Conservation (phyloP, 2,113 vertebrate genomes). For the Nycticryphes semicollaris region DNA sequence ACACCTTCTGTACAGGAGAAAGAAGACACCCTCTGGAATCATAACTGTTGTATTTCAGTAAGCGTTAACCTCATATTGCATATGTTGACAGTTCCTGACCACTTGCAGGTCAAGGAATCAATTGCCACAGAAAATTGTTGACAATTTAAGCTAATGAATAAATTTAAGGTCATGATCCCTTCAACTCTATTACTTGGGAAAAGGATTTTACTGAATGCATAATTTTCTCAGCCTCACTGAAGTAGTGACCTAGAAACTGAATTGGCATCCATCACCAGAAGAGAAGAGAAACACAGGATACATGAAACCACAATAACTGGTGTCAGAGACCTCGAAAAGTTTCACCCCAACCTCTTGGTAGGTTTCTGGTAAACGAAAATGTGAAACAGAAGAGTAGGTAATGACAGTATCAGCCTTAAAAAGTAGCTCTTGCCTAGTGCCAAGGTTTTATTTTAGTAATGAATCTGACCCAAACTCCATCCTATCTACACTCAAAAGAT, state of each 20-base stretch:
- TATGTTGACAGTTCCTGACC: not conserved
- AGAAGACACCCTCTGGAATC: not conserved
- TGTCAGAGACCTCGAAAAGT: not conserved
- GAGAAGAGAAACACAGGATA: not conserved
- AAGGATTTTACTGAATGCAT: not conserved
- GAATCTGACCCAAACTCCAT: not conserved
- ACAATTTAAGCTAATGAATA: constrained; percentile 48
- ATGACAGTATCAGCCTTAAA: not conserved
- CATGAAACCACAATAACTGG: not conserved
- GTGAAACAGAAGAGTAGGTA: not conserved
- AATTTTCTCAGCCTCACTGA: constrained; percentile 6
- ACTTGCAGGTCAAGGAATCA: constrained; percentile 12
- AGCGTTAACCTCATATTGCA: not conserved
- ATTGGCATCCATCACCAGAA: not conserved
- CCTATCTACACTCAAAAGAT: not conserved
- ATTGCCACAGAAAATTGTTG: constrained; percentile 19
- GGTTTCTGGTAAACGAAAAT: not conserved
- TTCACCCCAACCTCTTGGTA: not conserved
- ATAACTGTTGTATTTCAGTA: not conserved
- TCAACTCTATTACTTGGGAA: not conserved
- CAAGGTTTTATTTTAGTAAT: not conserved
- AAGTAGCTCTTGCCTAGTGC: not conserved
- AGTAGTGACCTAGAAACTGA: not conserved
- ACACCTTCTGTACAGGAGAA: not conserved
- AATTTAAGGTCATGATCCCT: not conserved